Evolutionary conservation across 2,888 invertebrate genomes (phyloP).

Genomic region (Nephrotoma flavescens): DNA sequence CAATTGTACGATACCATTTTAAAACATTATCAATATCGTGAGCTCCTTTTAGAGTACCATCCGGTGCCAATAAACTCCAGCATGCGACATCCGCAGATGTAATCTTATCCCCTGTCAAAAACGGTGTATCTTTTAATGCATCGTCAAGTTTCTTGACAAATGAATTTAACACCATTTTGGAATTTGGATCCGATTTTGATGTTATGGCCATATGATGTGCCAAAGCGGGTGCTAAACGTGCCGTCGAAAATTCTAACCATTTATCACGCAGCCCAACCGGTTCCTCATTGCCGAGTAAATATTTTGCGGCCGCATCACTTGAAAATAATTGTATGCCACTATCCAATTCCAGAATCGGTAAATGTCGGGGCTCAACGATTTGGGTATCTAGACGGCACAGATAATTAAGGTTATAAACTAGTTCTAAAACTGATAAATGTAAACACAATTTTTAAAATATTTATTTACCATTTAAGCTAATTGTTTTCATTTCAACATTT

Average conservation of each 20-base stretch:
- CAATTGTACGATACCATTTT: slow-evolving; percentile 46
- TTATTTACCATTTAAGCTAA: slow-evolving; percentile 43
- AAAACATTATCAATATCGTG: slow-evolving; percentile 37
- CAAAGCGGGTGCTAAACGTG: slow-evolving; percentile 41
- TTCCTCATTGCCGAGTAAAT: slow-evolving; percentile 35
- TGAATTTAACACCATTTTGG: slow-evolving; percentile 39
- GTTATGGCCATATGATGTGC: slow-evolving; percentile 36
- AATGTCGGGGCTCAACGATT: slow-evolving; percentile 39
- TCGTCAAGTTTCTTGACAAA: slow-evolving; percentile 42
- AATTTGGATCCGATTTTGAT: slow-evolving; percentile 36
- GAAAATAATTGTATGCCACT: slow-evolving; percentile 51
- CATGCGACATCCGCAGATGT: slow-evolving; percentile 55
- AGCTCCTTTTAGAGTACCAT: slow-evolving; percentile 43
- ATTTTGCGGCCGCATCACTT: slow-evolving; percentile 52
- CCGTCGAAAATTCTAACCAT: slow-evolving; percentile 54
- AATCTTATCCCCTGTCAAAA: slow-evolving; percentile 42
- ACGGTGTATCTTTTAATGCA: slow-evolving; percentile 36
- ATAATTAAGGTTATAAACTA: not conserved
- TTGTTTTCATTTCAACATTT: slow-evolving; percentile 38
- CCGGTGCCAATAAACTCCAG: slow-evolving; percentile 59
- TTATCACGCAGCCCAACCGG: slow-evolving; percentile 30
- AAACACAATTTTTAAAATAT: not conserved
- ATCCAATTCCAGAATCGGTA: slow-evolving; percentile 51
- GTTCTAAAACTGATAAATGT: not conserved
- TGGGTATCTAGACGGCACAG: slow-evolving; percentile 29